phyloP scores from a whole-genome alignment of 2,888 invertebrate species.

The Pterobdella sp. region DNA sequence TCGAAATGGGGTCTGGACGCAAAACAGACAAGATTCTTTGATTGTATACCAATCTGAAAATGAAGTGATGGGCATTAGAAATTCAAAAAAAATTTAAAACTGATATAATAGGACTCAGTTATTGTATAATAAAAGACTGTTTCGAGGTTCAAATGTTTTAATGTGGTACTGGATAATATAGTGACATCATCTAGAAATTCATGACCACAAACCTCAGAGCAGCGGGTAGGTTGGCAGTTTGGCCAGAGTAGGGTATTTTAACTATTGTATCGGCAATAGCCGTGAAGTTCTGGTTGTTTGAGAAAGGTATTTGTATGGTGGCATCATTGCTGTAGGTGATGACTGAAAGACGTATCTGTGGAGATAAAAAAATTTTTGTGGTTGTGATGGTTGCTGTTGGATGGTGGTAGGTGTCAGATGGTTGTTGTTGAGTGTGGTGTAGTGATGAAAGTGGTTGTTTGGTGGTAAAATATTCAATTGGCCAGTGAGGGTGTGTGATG shows the following conservation, averaged over 20 bases:
- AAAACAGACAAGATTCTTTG: not conserved
- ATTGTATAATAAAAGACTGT: not conserved
- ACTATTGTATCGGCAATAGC: conserved; percentile 40
- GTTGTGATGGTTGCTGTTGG: conserved; percentile 38
- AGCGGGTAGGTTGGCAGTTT: conserved; percentile 44
- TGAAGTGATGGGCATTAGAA: not conserved
- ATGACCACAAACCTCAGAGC: conserved; percentile 41
- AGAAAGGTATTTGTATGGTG: conserved; percentile 17
- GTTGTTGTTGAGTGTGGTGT: not conserved
- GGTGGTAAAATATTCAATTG: too few relatives aligned
- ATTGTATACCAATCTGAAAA: conserved; percentile 18
- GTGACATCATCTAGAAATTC: not conserved
- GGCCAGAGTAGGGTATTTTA: conserved; percentile 42
- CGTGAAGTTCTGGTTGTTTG: conserved; percentile 21
- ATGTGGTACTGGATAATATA: not conserved
- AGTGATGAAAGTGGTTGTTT: not conserved
- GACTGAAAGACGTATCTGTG: conserved; percentile 23
- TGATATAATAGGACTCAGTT: too few relatives aligned
- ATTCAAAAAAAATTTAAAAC: not conserved
- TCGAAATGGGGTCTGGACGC: not conserved
- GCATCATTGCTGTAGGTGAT: conserved; percentile 26
- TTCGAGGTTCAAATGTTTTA: not conserved
- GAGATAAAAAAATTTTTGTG: conserved; percentile 20
- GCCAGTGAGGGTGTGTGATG: too few relatives aligned
- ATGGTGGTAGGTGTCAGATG: not conserved